Evolutionary conservation across 2,797 vertebrate species (phyloP).

Genomic region (Tokudaia tokunoshimensis): DNA sequence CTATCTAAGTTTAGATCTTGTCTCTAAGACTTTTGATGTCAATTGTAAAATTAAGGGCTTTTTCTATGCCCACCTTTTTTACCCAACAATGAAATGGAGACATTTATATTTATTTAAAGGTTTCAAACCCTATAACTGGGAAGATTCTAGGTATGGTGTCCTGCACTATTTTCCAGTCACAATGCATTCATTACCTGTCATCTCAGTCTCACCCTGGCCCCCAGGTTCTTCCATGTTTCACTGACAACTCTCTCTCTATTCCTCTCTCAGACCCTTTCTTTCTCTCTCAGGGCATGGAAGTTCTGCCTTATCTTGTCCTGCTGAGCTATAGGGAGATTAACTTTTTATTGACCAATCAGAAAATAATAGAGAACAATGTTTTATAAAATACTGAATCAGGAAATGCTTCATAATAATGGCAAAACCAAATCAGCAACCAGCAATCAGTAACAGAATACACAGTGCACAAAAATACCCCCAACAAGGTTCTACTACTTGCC

Average conservation of each 20-base stretch:
- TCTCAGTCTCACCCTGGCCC: background rate
- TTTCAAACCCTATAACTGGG: background rate
- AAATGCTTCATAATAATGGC: background rate
- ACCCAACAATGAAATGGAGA: background rate
- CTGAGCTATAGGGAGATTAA: background rate
- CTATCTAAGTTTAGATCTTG: background rate
- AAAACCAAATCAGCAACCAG: background rate
- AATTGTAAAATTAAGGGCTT: too few relatives aligned
- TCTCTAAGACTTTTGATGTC: background rate
- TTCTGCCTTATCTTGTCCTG: background rate
- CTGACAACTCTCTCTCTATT: background rate
- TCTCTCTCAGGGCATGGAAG: background rate
- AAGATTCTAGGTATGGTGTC: background rate
- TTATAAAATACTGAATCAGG: background rate
- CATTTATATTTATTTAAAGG: background rate
- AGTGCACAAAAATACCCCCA: background rate
- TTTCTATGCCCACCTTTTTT: background rate
- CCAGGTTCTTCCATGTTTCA: background rate
- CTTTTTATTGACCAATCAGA: background rate
- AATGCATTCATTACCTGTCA: background rate
- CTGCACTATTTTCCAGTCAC: background rate
- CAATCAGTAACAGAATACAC: background rate
- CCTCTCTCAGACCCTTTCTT: background rate
- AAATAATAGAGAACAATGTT: background rate
- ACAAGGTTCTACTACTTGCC: conserved; percentile 96